Percentiles rank a stretch among this genome's conserved stretches.
Evolutionary conservation across 2,888 invertebrate species (phyloP).

Genomic region (Mythimna albipuncta): DNA sequence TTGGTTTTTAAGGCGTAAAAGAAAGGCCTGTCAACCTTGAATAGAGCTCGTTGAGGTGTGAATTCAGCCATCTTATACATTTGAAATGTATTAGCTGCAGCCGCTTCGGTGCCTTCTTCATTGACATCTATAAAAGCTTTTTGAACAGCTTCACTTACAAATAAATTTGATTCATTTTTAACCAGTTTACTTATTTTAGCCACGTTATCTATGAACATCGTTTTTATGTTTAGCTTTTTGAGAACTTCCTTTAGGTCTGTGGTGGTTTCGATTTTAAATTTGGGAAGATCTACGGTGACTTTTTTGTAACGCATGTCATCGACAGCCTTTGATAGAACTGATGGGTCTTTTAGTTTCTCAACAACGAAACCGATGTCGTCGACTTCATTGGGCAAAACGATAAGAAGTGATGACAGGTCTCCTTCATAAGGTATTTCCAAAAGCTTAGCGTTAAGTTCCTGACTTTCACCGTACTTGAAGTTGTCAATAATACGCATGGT

Average conservation of each 20-base stretch:
- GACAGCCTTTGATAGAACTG: constrained; percentile 82
- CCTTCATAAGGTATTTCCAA: constrained; percentile 94
- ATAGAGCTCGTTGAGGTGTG: constrained; percentile 3
- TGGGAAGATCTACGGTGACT: constrained; percentile 93
- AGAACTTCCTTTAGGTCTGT: constrained; percentile 92
- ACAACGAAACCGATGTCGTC: constrained; percentile 92
- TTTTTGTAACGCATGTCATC: constrained; percentile 81
- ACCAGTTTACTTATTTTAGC: constrained; percentile 93
- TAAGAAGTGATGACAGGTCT: constrained; percentile 92
- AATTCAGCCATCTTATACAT: neutral
- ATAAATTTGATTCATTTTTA: constrained; percentile 81
- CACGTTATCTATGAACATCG: constrained; percentile 69
- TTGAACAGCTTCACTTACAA: constrained; percentile 93
- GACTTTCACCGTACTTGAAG: constrained; percentile 80
- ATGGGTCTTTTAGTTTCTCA: constrained; percentile 88
- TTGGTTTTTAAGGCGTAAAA: constrained; percentile 29
- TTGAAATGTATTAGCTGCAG: constrained; percentile 92
- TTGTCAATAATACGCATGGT: constrained; percentile 92
- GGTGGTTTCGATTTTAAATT: constrained; percentile 94
- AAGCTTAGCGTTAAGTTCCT: constrained; percentile 86
- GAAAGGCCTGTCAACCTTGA: constrained; percentile 57
- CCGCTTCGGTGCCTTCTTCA: constrained; percentile 96
- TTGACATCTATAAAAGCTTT: constrained; percentile 96
- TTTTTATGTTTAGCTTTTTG: constrained; percentile 78
- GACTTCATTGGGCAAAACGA: constrained; percentile 93